Conservation (phyloP, 2,888 invertebrate species). For the Melanostoma mellinum region DNA sequence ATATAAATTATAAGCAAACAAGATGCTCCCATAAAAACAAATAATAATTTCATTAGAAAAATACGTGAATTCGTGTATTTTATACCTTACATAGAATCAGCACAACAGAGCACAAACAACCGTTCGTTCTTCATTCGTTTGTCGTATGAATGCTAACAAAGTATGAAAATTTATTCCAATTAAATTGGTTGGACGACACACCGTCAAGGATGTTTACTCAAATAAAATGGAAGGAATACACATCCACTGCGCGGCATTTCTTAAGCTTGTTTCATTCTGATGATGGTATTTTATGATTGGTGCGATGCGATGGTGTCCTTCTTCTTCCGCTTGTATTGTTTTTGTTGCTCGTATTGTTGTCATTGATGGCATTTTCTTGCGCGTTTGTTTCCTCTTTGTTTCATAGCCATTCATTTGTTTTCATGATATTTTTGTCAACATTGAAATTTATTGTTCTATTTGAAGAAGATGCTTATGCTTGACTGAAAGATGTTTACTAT, state of each 20-base stretch:
- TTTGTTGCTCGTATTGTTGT: constrained; percentile 57
- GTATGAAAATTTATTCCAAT: constrained; percentile 71
- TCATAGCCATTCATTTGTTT: constrained; percentile 41
- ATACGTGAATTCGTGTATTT: constrained; percentile 19
- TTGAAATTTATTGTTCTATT: constrained; percentile 61
- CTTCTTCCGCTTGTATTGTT: constrained; percentile 71
- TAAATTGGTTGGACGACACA: constrained; percentile 68
- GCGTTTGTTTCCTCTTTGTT: constrained; percentile 4
- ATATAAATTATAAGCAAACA: constrained; percentile 71
- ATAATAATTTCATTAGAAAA: constrained; percentile 61
- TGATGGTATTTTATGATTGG: constrained; percentile 46
- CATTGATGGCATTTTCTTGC: constrained; percentile 46
- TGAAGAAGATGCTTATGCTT: constrained; percentile 37
- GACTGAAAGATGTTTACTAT: constrained; percentile 18
- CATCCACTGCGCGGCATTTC: constrained; percentile 1
- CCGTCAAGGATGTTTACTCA: constrained; percentile 64
- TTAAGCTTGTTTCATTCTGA: constrained; percentile 29
- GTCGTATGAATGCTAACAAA: constrained; percentile 29
- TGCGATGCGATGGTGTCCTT: constrained; percentile 40
- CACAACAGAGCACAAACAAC: neutral
- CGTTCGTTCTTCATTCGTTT: too few relatives aligned
- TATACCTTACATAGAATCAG: neutral
- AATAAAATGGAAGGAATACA: constrained; percentile 49
- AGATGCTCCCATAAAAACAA: constrained; percentile 60
- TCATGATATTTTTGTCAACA: constrained; percentile 56